A percentile compares a stretch with the other conserved stretches of the same genome.
Conservation (phyloP, 92 coral and sea anemone species). For the Actinernus sp. region DNA sequence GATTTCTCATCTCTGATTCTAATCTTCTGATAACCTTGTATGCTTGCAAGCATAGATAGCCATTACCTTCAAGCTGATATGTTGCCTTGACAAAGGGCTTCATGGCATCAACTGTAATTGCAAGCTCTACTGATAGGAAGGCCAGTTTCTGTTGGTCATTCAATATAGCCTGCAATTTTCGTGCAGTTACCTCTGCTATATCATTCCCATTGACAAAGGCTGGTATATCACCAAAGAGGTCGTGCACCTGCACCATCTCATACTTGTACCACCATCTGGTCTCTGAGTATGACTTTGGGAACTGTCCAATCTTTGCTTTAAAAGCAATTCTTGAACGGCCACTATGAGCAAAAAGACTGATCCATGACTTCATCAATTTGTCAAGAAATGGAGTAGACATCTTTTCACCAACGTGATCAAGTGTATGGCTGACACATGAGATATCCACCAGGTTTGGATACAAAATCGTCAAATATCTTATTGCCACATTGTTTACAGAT, state of each 20-base stretch:
- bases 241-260: slow-evolving; percentile 53
- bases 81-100: slow-evolving; percentile 44
- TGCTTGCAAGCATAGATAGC: slow-evolving; percentile 40
- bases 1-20: slow-evolving; percentile 56
- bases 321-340: slow-evolving; percentile 48
- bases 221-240: slow-evolving; percentile 55
- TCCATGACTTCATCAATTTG: slow-evolving; percentile 49
- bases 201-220: no score
- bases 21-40: slow-evolving; percentile 28
- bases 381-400: slow-evolving; percentile 52
- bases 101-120: no score
- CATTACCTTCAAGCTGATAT: slow-evolving; percentile 56
- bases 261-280: slow-evolving; percentile 57
- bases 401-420: slow-evolving; percentile 56
- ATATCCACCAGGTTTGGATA: slow-evolving; percentile 54
- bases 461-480: slow-evolving; percentile 43
- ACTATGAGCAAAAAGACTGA: no score
- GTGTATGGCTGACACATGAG: slow-evolving; percentile 49
- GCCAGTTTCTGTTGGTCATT: no score
- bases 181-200: no score
- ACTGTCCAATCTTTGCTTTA: slow-evolving; percentile 37
- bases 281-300: slow-evolving; percentile 40
- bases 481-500: no score
- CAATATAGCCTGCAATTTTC: no score
- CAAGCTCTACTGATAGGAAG: no score